Evolutionary conservation across 2,797 vertebrate genomes (phyloP).

Genomic region (Eulemur albifrons): DNA sequence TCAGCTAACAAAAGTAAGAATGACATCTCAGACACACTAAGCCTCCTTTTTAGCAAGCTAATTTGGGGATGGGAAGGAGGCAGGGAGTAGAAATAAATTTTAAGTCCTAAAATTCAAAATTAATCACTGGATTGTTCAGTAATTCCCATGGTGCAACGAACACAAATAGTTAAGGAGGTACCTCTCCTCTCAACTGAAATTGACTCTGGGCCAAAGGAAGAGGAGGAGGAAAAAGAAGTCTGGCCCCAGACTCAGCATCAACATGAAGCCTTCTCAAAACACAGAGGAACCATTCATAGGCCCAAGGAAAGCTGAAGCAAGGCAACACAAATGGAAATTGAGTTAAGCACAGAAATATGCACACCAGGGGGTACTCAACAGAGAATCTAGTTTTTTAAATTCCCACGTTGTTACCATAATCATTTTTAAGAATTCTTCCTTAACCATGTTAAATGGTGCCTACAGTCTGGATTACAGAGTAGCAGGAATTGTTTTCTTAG

Average conservation of each 20-base stretch:
- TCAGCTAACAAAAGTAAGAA: constrained; percentile 52
- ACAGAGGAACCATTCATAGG: constrained; percentile 73
- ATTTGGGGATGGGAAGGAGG: background rate
- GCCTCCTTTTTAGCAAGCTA: constrained; percentile 39
- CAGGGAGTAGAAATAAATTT: background rate
- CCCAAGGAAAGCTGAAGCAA: constrained; percentile 48
- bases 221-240: constrained; percentile 61
- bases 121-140: constrained; percentile 22
- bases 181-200: constrained; percentile 35
- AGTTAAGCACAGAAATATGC: constrained; percentile 74
- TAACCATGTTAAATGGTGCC: constrained; percentile 63
- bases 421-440: constrained; percentile 53
- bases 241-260: constrained; percentile 64
- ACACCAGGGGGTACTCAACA: constrained; percentile 30
- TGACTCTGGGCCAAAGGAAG: constrained; percentile 67
- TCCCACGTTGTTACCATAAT: constrained; percentile 11
- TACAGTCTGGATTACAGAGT: constrained; percentile 38
- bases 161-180: constrained; percentile 45
- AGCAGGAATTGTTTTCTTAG: constrained; percentile 53
- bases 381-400: constrained; percentile 46
- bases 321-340: constrained; percentile 72
- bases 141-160: constrained; percentile 57
- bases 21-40: constrained; percentile 50
- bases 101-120: constrained; percentile 42
- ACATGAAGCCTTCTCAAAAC: constrained; percentile 64